Evolutionary conservation across 1,140 invertebrate genomes (phyloP), one percentile per base, ranked within the genome.

Genomic region (Pomacea maculata): DNA sequence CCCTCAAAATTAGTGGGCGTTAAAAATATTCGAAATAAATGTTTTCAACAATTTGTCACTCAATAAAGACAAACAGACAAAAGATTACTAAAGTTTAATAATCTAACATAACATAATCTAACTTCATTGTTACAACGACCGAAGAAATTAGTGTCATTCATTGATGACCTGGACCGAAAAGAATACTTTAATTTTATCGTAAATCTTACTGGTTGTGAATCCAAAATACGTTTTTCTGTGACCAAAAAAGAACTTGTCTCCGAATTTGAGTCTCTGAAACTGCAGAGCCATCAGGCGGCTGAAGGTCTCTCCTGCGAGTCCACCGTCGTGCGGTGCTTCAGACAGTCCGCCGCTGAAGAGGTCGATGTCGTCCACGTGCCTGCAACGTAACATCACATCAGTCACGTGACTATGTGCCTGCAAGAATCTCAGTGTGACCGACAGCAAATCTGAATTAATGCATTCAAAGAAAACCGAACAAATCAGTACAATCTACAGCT

Each of bases 241-340:
- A 72, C 45, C 52, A 64, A 72, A 99, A 96, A 97, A 99, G 91
- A 98, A 99, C 87, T 98, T 94, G 91, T 99, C 98, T 77, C 98
- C 98, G 81, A 95, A 92, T 82, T 96, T 94, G 25, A 97, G 92
- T 88, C 97, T 95, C 81, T 95, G 92, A 92, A 98, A 98, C 91
- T 99, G 97, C 83, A 97, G 95, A 54, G 95, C 97, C 84, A 99
- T 96, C 82, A 99, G 97, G 88, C 97, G 99, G 29, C 96, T 97
- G 89, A 99, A 96, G 0, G 97, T 99, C 0, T 97, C 97, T 17
- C 98, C 98, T 0, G 99, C 96, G 0, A 98, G 89, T 15, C 96
- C 97, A 19, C 96, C 96, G 19, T 95, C 25, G 68, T 97, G 92
- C 6, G 96, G 95, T 74, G 95, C 93, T 90, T 99, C 97, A 1